Evolutionary conservation across 2,888 invertebrate genomes (phyloP).

Genomic region (Metalampra italica): DNA sequence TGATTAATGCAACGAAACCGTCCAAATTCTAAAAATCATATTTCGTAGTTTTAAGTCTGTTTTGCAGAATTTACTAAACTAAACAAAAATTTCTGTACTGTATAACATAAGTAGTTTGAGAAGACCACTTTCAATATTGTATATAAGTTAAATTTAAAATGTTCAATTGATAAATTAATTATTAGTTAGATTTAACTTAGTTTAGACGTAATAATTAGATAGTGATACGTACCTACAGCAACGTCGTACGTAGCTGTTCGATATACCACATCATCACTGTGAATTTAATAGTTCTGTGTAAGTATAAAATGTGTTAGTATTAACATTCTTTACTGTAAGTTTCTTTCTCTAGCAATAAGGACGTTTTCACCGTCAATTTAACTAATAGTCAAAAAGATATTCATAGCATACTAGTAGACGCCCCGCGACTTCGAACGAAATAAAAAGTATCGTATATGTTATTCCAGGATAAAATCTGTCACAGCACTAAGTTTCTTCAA

Average conservation of each 20-base stretch:
- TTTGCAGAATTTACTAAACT: too few species aligned
- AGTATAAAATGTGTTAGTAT: constrained; percentile 7
- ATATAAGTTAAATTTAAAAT: too few species aligned
- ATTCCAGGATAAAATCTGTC: too few species aligned
- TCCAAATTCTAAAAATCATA: constrained; percentile 26
- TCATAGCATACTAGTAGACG: too few species aligned
- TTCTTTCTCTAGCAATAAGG: background rate
- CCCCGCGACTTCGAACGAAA: too few species aligned
- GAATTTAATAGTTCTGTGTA: constrained; percentile 29
- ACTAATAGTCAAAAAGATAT: too few species aligned
- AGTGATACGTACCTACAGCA: background rate
- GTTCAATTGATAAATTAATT: background rate
- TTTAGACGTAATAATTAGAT: background rate
- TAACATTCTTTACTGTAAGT: background rate
- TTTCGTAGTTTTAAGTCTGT: constrained; percentile 2
- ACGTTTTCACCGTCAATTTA: too few species aligned
- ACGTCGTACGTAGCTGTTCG: background rate
- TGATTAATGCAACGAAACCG: constrained; percentile 62
- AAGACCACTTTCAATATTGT: too few species aligned
- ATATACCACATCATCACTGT: constrained; percentile 59
- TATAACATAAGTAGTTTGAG: too few species aligned
- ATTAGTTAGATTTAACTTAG: background rate
- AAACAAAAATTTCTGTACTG: too few species aligned
- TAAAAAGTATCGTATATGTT: too few species aligned
- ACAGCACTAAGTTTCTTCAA: too few species aligned